A percentile compares a stretch with the other conserved stretches of the same genome.
Conservation (phyloP, 2,888 invertebrate genomes). For the Hololepta plana region DNA sequence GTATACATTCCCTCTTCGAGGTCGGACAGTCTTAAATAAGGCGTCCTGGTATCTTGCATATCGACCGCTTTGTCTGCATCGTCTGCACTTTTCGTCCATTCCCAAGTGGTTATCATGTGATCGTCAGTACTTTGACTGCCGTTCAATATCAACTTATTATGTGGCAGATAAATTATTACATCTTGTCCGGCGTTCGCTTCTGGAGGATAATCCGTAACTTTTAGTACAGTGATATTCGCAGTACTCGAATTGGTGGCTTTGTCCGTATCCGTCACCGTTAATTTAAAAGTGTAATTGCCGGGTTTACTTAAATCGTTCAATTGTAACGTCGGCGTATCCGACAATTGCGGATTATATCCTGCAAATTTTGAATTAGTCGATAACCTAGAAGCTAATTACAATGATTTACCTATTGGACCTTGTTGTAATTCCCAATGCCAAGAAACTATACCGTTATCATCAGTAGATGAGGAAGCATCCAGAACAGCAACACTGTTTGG, state of each 20-base stretch:
- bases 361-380: slow-evolving; percentile 16
- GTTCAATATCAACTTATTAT: slow-evolving; percentile 53
- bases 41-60: slow-evolving; percentile 88
- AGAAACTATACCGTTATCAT: slow-evolving; percentile 68
- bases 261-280: slow-evolving; percentile 85
- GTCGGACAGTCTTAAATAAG: slow-evolving; percentile 70
- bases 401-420: slow-evolving; percentile 44
- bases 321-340: slow-evolving; percentile 67
- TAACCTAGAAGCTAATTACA: not conserved
- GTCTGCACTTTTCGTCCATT: slow-evolving; percentile 83
- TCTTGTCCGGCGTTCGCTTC: slow-evolving; percentile 85
- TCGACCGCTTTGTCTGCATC: slow-evolving; percentile 74
- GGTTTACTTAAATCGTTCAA: slow-evolving; percentile 67
- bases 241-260: slow-evolving; percentile 69
- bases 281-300: slow-evolving; percentile 77
- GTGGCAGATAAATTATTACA: slow-evolving; percentile 76
- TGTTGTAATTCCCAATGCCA: slow-evolving; percentile 89
- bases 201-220: slow-evolving; percentile 87
- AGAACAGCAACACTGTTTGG: slow-evolving; percentile 82
- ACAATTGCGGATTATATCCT: slow-evolving; percentile 64
- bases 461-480: slow-evolving; percentile 48
- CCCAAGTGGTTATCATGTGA: slow-evolving; percentile 83
- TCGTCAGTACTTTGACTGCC: slow-evolving; percentile 87
- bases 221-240: slow-evolving; percentile 77
- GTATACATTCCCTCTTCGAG: slow-evolving; percentile 89